Conservation (phyloP, 30 jellyfish, hydroid and myxozoan species). For the Morbakka virulenta region DNA sequence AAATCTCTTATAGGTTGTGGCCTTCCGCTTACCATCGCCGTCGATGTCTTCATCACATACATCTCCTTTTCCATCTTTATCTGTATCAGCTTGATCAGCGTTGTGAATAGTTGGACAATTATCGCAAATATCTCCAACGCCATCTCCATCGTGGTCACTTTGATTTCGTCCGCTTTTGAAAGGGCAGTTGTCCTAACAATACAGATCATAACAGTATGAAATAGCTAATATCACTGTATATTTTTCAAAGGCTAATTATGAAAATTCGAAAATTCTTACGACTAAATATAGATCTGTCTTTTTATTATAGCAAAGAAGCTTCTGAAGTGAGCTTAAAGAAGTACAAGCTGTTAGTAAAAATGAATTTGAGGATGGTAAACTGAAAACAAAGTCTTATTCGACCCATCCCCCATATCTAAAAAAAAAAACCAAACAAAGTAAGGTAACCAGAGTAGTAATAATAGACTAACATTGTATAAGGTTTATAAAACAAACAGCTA, state of each 20-base stretch:
- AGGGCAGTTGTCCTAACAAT: slow-evolving; percentile 78
- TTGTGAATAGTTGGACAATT: slow-evolving; percentile 60
- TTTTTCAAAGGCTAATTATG: background rate
- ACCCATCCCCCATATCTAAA: too few species aligned
- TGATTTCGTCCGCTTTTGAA: slow-evolving; percentile 32
- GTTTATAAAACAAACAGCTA: too few species aligned
- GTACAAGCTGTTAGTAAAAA: too few species aligned
- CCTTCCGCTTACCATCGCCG: slow-evolving; percentile 77
- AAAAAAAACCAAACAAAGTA: too few species aligned
- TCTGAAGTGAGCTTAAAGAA: too few species aligned
- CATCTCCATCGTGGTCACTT: too few species aligned
- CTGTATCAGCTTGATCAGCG: slow-evolving; percentile 81
- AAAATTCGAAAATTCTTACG: background rate
- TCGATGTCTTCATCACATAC: slow-evolving; percentile 84
- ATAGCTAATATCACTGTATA: background rate
- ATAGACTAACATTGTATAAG: too few species aligned
- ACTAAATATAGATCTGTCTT: background rate
- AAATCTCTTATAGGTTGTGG: background rate
- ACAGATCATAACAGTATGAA: background rate
- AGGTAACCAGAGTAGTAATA: too few species aligned
- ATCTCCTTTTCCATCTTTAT: slow-evolving; percentile 80
- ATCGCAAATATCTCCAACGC: slow-evolving; percentile 93
- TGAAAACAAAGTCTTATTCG: too few species aligned
- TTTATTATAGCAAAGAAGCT: background rate
- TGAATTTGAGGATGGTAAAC: too few species aligned